These are phyloP conservation scores for Hypomesus transpacificus DNA, from an alignment of 2,113 vertebrate genomes.

Conservation along the genomic window DNA sequence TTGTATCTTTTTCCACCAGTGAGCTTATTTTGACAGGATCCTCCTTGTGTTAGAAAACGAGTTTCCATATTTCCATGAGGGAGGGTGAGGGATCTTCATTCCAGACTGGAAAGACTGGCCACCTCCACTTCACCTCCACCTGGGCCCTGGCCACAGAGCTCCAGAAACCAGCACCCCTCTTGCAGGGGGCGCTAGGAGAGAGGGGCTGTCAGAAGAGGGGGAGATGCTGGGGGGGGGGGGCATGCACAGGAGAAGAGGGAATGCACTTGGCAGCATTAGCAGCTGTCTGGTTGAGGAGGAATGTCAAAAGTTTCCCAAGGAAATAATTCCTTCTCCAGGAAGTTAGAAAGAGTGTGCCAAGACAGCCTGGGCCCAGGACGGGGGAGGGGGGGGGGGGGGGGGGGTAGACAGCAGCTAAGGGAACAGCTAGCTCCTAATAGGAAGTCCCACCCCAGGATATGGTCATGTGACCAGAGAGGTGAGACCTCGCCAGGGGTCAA, in stretches of 20 bases:
- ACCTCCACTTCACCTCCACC: constrained; percentile 8
- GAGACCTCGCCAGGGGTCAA: not conserved
- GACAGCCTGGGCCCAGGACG: constrained; percentile 57
- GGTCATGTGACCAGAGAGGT: not conserved
- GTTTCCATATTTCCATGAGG: constrained; percentile 26
- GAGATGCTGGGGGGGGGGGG: not conserved
- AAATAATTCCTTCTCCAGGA: constrained; percentile 60
- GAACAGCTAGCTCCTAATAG: constrained; percentile 33
- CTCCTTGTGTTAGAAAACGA: constrained; percentile 51
- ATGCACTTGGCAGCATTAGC: constrained; percentile 28
- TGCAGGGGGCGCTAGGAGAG: no score
- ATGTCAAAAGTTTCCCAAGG: constrained; percentile 62
- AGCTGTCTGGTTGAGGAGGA: constrained; percentile 48
- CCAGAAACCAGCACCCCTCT: constrained; percentile 14
- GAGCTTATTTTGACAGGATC: constrained; percentile 60
- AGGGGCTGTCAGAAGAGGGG: no score
- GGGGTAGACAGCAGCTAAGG: no score
- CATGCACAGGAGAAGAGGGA: not conserved
- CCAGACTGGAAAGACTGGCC: constrained; percentile 38
- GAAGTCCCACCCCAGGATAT: not conserved
- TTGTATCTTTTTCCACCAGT: constrained; percentile 37
- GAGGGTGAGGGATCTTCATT: constrained; percentile 1
- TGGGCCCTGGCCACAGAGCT: no score
- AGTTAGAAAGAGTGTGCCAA: constrained; percentile 56
- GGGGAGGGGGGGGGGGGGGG: constrained; percentile 45